Evolutionary conservation across 1,140 invertebrate species (phyloP), one percentile per base, ranked within the genome.

Genomic region (Camponotus floridanus): DNA sequence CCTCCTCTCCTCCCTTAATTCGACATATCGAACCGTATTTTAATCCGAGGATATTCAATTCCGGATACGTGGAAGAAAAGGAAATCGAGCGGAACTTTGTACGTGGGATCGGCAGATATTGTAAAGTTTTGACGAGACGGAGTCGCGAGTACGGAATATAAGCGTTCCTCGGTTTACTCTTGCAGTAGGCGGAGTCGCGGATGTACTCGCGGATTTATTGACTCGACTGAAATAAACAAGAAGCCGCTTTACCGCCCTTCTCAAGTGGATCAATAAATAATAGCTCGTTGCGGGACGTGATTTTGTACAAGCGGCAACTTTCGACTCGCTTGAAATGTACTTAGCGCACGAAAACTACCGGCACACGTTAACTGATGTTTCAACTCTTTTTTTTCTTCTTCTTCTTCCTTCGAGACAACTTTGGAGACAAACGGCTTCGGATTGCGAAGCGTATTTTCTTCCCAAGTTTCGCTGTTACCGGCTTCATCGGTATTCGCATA

Each of bases 21-120:
- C 87, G 74, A 1, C 36, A 57, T 74, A 83, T 83, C 79, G 79
- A 73, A 57, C 68, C 68, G 79, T 83, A 73, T 73, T 55, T 83
- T 83, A 83, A 83, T 74, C 39, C 55, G 68, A 7, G 33, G 68
- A 74, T 61, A 74, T 83, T 74, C 68, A 83, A 83, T 83, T 74
- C 68, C 55, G 45, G 61, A 55, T 81, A 21, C 55, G 55, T 31
- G 79, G 55, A 33, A 71, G 68, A 61, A 59, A 74, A 61, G 36
- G 55, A 73, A 74, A 48, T 74, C 79, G 79, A 51, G 15, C 48
- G 48, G 48, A 62, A 62, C 67, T 55, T 33, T 36, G 15, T 21
- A 39, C 36, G 42, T 13, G 2, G 15, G 7, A 15, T 36, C 15
- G 7, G 6, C 39, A 26, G 68, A 57, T 71, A 80, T 57, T 31